Percentiles rank a stretch among this genome's conserved stretches.
Evolutionary conservation across 2,113 vertebrate genomes (phyloP).

Genomic region (Mesocricetus auratus): DNA sequence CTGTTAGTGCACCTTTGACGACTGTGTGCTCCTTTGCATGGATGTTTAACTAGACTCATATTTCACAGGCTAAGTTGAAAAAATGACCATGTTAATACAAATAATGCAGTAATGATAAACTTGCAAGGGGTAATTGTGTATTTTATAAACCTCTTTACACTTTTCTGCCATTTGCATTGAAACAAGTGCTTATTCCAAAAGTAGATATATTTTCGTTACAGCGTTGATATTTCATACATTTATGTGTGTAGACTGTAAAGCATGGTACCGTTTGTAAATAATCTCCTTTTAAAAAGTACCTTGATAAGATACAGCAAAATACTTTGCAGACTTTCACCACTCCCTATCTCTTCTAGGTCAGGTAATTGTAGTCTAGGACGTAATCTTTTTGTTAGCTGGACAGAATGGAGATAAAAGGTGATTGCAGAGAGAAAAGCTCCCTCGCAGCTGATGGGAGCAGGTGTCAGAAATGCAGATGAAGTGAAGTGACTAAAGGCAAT

Average conservation of each 20-base stretch:
- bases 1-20: background rate
- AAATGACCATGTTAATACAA: background rate
- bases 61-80: background rate
- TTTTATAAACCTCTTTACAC: constrained; percentile 26
- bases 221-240: constrained; percentile 66
- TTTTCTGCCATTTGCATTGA: constrained; percentile 43
- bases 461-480: constrained; percentile 99
- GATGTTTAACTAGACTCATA: background rate
- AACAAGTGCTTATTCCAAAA: constrained; percentile 52
- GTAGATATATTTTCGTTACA: background rate
- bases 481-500: constrained; percentile 96
- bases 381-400: constrained; percentile 85
- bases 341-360: constrained; percentile 82
- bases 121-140: background rate
- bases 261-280: constrained; percentile 71
- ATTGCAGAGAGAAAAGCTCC: constrained; percentile 88
- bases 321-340: constrained; percentile 80
- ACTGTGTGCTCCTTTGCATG: background rate
- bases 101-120: background rate
- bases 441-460: constrained; percentile 94
- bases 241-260: constrained; percentile 45
- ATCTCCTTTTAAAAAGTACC: constrained; percentile 64
- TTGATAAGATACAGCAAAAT: constrained; percentile 80
- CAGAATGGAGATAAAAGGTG: constrained; percentile 93
- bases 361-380: constrained; percentile 84